Conservation (phyloP, 1,140 invertebrate species). For the Drosophila nigrodunni region DNA sequence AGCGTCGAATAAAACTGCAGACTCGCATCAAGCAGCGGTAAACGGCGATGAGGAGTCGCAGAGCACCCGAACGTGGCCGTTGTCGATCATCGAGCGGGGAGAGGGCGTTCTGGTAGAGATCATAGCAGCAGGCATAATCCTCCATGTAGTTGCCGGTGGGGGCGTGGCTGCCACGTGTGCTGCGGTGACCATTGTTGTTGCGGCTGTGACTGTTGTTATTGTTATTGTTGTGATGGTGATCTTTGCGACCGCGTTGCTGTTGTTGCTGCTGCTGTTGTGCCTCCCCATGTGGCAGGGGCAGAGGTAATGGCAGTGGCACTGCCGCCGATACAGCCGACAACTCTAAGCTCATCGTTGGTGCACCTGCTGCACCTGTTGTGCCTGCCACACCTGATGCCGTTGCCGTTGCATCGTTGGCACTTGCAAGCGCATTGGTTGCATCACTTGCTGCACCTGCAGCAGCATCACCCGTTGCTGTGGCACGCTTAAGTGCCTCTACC, state of each 20-base stretch:
- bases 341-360: slow-evolving; percentile 10
- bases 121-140: slow-evolving; percentile 90
- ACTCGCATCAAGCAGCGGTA: slow-evolving; percentile 85
- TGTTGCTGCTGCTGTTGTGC: slow-evolving; percentile 22
- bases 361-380: not conserved
- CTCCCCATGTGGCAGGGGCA: slow-evolving; percentile 10
- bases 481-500: slow-evolving; percentile 65
- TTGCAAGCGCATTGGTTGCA: slow-evolving; percentile 6
- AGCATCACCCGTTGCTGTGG: slow-evolving; percentile 30
- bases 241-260: slow-evolving; percentile 34
- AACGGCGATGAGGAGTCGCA: slow-evolving; percentile 85
- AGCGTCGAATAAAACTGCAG: slow-evolving; percentile 86
- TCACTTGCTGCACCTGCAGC: slow-evolving; percentile 26
- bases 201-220: slow-evolving; percentile 48
- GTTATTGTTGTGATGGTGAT: slow-evolving; percentile 55
- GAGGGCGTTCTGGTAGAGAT: slow-evolving; percentile 87
- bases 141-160: slow-evolving; percentile 86
- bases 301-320: slow-evolving; percentile 20
- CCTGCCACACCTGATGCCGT: not conserved
- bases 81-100: slow-evolving; percentile 85
- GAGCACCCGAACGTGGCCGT: slow-evolving; percentile 67
- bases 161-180: slow-evolving; percentile 21
- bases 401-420: not conserved
- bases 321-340: slow-evolving; percentile 41
- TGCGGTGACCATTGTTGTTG: slow-evolving; percentile 57